Conservation (phyloP, 2,888 invertebrate genomes). For the Coelinius sp. region DNA sequence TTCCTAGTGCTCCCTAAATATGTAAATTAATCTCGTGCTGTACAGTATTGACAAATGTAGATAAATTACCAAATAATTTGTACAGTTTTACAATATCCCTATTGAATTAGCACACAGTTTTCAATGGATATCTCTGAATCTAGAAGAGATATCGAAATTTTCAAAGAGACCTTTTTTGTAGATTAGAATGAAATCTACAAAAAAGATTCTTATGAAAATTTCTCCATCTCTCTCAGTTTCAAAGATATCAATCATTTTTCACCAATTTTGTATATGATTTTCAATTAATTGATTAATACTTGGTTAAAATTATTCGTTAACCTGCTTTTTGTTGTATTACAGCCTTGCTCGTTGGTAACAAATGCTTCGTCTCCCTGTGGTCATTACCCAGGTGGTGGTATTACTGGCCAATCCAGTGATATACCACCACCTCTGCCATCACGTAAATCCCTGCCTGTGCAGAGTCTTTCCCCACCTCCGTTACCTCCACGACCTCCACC, state of each 20-base stretch:
- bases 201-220: no score
- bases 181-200: no score
- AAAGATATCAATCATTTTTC: slow-evolving; percentile 54
- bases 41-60: background rate
- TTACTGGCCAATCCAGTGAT: slow-evolving; percentile 50
- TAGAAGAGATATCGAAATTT: no score
- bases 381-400: slow-evolving; percentile 63
- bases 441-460: slow-evolving; percentile 69
- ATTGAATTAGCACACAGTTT: background rate
- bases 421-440: slow-evolving; percentile 70
- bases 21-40: background rate
- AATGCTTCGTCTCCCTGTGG: slow-evolving; percentile 66
- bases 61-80: background rate
- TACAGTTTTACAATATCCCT: background rate
- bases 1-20: background rate
- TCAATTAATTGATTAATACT: slow-evolving; percentile 35
- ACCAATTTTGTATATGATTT: slow-evolving; percentile 51
- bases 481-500: slow-evolving; percentile 75
- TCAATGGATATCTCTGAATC: no score
- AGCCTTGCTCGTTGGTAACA: slow-evolving; percentile 71
- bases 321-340: slow-evolving; percentile 70
- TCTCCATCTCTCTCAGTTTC: no score
- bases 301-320: slow-evolving; percentile 49
- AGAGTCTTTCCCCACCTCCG: slow-evolving; percentile 73
- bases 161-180: no score